phyloP scores from a whole-genome alignment of 2,888 invertebrate genomes.

The Netelia fuscicornis region DNA sequence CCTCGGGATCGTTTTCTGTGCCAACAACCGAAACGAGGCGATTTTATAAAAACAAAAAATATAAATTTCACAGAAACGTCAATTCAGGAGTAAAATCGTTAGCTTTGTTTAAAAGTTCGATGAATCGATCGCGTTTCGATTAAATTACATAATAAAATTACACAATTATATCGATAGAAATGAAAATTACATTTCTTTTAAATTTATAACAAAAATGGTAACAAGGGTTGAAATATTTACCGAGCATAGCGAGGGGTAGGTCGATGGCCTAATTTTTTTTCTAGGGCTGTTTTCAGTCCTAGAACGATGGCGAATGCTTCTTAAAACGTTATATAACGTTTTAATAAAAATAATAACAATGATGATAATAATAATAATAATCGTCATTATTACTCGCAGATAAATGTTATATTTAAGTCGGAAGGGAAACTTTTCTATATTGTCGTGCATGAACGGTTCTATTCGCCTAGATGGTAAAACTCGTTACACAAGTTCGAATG shows the following conservation, averaged over 20 bases:
- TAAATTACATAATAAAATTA: background rate
- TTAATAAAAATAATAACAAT: too few species aligned
- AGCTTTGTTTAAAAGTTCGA: background rate
- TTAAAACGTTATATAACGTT: too few species aligned
- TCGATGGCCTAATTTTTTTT: background rate
- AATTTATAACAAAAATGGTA: background rate
- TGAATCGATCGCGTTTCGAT: background rate
- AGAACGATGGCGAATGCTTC: too few species aligned
- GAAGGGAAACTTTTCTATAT: background rate
- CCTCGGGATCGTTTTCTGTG: slow-evolving; percentile 17
- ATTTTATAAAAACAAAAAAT: background rate
- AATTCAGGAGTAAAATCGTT: background rate
- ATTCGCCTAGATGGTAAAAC: slow-evolving; percentile 42
- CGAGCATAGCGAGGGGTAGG: background rate
- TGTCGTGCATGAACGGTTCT: slow-evolving; percentile 4
- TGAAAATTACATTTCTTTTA: background rate
- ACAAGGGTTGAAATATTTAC: background rate
- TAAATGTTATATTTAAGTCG: too few species aligned
- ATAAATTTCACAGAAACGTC: background rate
- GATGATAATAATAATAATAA: too few species aligned
- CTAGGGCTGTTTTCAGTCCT: background rate
- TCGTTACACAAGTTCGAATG: slow-evolving; percentile 60
- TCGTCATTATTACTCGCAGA: too few species aligned
- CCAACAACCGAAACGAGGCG: slow-evolving; percentile 23
- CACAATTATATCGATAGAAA: background rate